These are phyloP conservation scores for Carassius gibelio DNA, from an alignment of 2,113 vertebrate species.

Conservation along the genomic window DNA sequence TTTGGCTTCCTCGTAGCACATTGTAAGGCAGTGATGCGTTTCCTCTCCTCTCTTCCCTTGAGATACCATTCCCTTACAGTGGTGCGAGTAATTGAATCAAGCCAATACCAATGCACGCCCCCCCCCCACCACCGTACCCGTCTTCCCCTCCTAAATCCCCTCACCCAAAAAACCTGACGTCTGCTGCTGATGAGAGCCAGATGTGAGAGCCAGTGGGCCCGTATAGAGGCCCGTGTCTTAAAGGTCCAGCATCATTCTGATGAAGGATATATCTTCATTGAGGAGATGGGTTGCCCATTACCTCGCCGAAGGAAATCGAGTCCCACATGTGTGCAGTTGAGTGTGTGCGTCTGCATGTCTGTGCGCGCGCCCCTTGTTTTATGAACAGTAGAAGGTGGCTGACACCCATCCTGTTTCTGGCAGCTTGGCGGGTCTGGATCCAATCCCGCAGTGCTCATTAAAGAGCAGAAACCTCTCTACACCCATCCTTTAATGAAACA, in stretches of 20 bases:
- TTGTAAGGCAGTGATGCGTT: conserved; percentile 66
- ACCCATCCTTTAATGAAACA: conserved; percentile 63
- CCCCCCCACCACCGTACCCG: conserved; percentile 44
- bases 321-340: conserved; percentile 50
- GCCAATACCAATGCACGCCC: conserved; percentile 75
- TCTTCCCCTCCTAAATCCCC: conserved; percentile 50
- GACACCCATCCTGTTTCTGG: conserved; percentile 74
- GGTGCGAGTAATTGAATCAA: conserved; percentile 89
- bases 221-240: conserved; percentile 67
- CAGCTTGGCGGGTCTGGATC: conserved; percentile 77
- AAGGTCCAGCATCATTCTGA: conserved; percentile 80
- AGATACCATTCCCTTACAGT: conserved; percentile 79
- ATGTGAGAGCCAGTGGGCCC: conserved; percentile 74
- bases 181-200: conserved; percentile 81
- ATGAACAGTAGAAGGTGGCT: conserved; percentile 69
- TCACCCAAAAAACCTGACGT: conserved; percentile 75
- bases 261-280: conserved; percentile 79
- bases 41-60: conserved; percentile 57
- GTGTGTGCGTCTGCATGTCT: conserved; percentile 26
- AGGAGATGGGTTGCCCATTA: conserved; percentile 74
- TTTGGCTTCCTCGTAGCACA: conserved; percentile 27
- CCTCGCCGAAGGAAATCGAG: conserved; percentile 61
- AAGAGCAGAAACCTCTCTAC: conserved; percentile 71
- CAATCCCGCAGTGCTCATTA: conserved; percentile 73
- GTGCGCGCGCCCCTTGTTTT: conserved; percentile 45